phyloP scores from a whole-genome alignment of 2,113 vertebrate genomes.

The Gymnarchus niloticus region DNA sequence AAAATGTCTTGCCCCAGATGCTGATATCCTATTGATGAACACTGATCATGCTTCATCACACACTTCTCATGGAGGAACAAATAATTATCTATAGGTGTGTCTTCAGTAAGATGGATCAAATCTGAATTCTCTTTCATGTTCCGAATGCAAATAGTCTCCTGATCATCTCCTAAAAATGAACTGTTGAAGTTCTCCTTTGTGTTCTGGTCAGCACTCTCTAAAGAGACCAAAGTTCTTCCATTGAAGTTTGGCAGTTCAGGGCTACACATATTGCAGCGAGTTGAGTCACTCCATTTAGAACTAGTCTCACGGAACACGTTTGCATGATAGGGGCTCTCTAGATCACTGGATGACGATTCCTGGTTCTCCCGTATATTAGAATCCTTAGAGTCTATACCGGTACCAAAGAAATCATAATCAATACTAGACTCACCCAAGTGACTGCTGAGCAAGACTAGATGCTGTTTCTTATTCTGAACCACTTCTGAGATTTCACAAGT shows the following conservation, averaged over 20 bases:
- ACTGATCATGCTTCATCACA: constrained; percentile 66
- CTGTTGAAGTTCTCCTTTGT: constrained; percentile 35
- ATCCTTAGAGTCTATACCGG: constrained; percentile 72
- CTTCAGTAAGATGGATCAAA: constrained; percentile 52
- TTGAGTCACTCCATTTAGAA: constrained; percentile 61
- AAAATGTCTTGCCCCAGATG: constrained; percentile 53
- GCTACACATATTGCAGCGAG: constrained; percentile 55
- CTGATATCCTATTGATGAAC: constrained; percentile 39
- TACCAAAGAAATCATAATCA: constrained; percentile 78
- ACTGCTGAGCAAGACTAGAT: constrained; percentile 67
- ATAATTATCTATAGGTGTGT: constrained; percentile 80
- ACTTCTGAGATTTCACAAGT: constrained; percentile 48
- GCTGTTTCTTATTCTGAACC: constrained; percentile 51
- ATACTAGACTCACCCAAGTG: constrained; percentile 78
- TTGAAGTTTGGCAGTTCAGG: constrained; percentile 66
- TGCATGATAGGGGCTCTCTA: constrained; percentile 76
- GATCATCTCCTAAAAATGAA: constrained; percentile 59
- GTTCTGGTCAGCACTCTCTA: constrained; percentile 29
- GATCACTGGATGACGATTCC: constrained; percentile 60
- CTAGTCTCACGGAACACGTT: constrained; percentile 69
- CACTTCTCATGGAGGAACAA: constrained; percentile 80
- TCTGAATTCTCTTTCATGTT: constrained; percentile 45
- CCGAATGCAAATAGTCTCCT: constrained; percentile 46
- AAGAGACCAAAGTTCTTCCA: constrained; percentile 23
- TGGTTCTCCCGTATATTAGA: constrained; percentile 66